Percentiles rank a stretch among this genome's conserved stretches.
These are phyloP conservation scores for Cryptocephalus primarius DNA, from an alignment of 2,888 invertebrate genomes.

Conservation along the genomic window DNA sequence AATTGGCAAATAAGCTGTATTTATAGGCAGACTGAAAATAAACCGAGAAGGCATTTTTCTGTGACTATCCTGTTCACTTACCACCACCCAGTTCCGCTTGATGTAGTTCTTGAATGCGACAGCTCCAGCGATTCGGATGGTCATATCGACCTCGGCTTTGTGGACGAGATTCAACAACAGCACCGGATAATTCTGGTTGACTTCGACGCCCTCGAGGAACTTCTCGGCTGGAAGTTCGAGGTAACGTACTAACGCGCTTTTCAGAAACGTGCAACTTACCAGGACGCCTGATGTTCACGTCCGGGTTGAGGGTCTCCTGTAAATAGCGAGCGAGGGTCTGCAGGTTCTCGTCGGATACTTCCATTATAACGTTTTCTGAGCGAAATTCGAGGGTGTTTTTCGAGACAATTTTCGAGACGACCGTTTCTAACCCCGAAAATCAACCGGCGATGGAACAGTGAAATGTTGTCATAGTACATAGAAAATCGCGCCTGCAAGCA, in stretches of 20 bases:
- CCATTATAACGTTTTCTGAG: slow-evolving; percentile 57
- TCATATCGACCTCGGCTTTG: slow-evolving; percentile 66
- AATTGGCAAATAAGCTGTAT: too few relatives aligned
- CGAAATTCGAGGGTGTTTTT: too few relatives aligned
- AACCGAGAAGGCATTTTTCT: too few relatives aligned
- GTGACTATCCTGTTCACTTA: slow-evolving; percentile 34
- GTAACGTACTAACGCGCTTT: background rate
- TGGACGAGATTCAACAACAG: slow-evolving; percentile 78
- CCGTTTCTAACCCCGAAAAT: too few relatives aligned
- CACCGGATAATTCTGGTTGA: slow-evolving; percentile 82
- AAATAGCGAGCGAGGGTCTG: slow-evolving; percentile 72
- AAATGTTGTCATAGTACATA: too few relatives aligned
- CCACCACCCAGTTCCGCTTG: slow-evolving; percentile 89
- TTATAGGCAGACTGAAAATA: too few relatives aligned
- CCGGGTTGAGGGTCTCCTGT: slow-evolving; percentile 79
- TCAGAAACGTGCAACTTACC: slow-evolving; percentile 44
- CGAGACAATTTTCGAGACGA: too few relatives aligned
- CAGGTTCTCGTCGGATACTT: slow-evolving; percentile 77
- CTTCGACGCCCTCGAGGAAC: slow-evolving; percentile 80
- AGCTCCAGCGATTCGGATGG: slow-evolving; percentile 80
- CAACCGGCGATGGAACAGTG: too few relatives aligned
- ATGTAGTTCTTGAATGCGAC: slow-evolving; percentile 95
- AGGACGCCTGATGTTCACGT: slow-evolving; percentile 68
- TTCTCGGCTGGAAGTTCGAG: slow-evolving; percentile 64
- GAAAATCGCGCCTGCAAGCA: too few relatives aligned